Evolutionary conservation across 2,888 invertebrate species (phyloP), one percentile per base, ranked within the genome.

Genomic region (Ptilodon capucinus): DNA sequence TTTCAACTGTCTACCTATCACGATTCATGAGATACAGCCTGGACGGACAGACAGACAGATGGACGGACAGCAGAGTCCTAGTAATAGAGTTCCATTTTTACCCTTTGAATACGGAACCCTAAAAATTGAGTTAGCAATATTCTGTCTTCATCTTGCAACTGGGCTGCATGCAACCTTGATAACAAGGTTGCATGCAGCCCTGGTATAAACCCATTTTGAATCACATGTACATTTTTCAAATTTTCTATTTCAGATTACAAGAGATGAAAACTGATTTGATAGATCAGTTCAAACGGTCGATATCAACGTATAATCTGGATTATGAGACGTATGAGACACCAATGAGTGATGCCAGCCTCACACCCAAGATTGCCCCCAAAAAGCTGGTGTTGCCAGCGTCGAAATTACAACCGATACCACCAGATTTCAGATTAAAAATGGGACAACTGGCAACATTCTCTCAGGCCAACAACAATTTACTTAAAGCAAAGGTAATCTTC

Each of bases 301-400:
- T 81, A 8, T 40, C 46, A 0, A 56, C 45, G 7, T 54, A 71
- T 30, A 71, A 73, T 13, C 14, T 79, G n/a, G 51, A 57, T 0
- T 79, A 77, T 49, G 72, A 76, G 0, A 68, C 59, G 0, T 76
- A 76, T 41, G 63, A 46, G 18, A 51, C 48, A 2, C 45, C 40
- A 30, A 35, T 44, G 0, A 14, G 11, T 0, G 39, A 21, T 4
- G n/a, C 50, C 0, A 38, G 40, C 0, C 5, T 42, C 0, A 46
- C 48, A 23, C 40, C 46, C 2, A 21, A 13, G 45, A 3, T 42
- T 35, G 0, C 50, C 0, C 0, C 59, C 0, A 81, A 74, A 36
- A 79, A 72, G 16, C 4, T 85, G 2, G 84, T 89, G 30, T 57
- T 90, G 44, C 84, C 89, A n/a, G 86, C 86, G 0, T 87, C 89